These are phyloP conservation scores for Phytoseiulus persimilis DNA, from an alignment of 2,888 invertebrate genomes.

Conservation along the genomic window DNA sequence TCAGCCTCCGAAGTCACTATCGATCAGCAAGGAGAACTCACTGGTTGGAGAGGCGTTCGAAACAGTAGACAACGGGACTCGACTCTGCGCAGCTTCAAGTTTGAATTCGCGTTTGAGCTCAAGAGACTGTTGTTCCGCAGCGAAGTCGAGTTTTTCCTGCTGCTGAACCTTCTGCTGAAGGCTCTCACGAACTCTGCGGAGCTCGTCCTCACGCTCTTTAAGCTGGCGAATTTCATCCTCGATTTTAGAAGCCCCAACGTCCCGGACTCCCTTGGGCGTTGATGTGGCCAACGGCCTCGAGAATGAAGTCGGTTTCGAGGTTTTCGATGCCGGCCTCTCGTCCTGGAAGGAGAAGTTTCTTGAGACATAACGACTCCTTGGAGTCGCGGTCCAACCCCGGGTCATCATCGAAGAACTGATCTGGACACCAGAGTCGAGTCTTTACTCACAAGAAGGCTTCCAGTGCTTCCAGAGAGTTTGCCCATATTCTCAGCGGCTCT, in stretches of 20 bases:
- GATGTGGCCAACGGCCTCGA: slow-evolving; percentile 43
- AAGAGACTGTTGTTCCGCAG: neutral
- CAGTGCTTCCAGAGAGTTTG: slow-evolving; percentile 1
- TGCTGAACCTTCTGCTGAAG: slow-evolving; percentile 25
- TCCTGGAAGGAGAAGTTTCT: neutral
- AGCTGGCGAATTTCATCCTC: slow-evolving; percentile 53
- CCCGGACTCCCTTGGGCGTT: slow-evolving; percentile 41
- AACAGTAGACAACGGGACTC: neutral
- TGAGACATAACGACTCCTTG: too few species aligned
- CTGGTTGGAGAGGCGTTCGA: neutral
- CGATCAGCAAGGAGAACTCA: neutral
- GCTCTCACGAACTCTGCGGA: slow-evolving; percentile 48
- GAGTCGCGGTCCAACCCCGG: too few species aligned
- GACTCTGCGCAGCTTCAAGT: neutral
- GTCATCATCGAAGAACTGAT: neutral
- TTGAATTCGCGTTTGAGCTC: neutral
- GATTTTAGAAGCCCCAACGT: slow-evolving; percentile 49
- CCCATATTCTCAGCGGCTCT: slow-evolving; percentile 40
- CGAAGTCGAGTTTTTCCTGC: neutral
- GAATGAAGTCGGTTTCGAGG: slow-evolving; percentile 44
- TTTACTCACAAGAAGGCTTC: slow-evolving; percentile 12
- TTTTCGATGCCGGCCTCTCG: slow-evolving; percentile 6
- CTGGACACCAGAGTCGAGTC: neutral
- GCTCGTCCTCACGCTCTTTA: slow-evolving; percentile 54
- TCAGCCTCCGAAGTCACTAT: too few species aligned